phyloP scores from a whole-genome alignment of 2,888 invertebrate species.

The Oscheius myriophilus region DNA sequence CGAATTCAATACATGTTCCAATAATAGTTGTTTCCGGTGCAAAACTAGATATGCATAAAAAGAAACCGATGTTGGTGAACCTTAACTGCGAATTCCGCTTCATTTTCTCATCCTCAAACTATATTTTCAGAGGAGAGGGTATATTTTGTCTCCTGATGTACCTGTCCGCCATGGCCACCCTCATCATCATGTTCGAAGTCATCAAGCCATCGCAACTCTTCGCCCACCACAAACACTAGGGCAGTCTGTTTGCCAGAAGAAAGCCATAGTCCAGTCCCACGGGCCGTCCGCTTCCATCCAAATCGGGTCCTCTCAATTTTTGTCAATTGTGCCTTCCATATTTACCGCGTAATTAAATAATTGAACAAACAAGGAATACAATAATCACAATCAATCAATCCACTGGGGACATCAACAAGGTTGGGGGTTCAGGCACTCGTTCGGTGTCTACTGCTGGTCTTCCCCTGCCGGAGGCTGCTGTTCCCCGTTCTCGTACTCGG shows the following conservation, averaged over 20 bases:
- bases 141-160: conserved; percentile 47
- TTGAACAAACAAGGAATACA: too few relatives aligned
- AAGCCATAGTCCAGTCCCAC: neutral
- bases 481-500: too few relatives aligned
- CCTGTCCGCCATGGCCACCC: conserved; percentile 51
- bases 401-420: neutral
- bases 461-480: neutral
- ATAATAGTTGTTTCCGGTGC: too few relatives aligned
- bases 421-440: neutral
- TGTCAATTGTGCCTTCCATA: conserved; percentile 5
- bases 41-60: too few relatives aligned
- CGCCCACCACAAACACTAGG: neutral
- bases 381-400: neutral
- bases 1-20: too few relatives aligned
- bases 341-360: neutral
- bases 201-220: conserved; percentile 53
- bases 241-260: neutral
- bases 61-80: too few relatives aligned
- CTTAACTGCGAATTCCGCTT: too few relatives aligned
- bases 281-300: neutral
- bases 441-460: too few relatives aligned
- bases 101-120: too few relatives aligned
- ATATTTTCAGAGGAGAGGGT: conserved; percentile 45
- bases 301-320: neutral
- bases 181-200: conserved; percentile 58